These are phyloP conservation scores for Vanessa atalanta DNA, from an alignment of 1,140 invertebrate species.

Conservation along the genomic window DNA sequence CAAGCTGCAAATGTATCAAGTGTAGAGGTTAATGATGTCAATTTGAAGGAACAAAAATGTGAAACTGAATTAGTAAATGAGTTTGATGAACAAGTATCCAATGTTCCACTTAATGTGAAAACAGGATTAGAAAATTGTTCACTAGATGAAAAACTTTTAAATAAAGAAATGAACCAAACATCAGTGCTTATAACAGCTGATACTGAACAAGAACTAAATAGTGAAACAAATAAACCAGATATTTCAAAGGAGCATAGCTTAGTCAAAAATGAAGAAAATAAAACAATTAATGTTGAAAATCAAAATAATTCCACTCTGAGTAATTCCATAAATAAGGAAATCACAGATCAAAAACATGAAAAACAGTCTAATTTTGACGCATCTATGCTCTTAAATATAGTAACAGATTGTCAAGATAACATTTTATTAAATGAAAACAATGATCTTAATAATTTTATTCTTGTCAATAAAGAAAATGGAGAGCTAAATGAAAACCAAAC, in stretches of 20 bases:
- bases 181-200: neutral
- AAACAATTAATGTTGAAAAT: neutral
- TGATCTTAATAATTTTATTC: neutral
- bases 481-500: neutral
- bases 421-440: neutral
- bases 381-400: constrained; percentile 20
- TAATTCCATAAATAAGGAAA: neutral
- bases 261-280: neutral
- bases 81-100: neutral
- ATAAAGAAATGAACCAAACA: neutral
- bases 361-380: neutral
- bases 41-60: neutral
- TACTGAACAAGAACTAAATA: neutral
- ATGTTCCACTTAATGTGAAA: neutral
- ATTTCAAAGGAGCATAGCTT: too few species aligned
- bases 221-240: neutral
- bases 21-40: neutral
- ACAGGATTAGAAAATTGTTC: neutral
- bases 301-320: neutral
- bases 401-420: constrained; percentile 11
- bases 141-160: neutral
- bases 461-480: neutral
- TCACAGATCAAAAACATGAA: neutral
- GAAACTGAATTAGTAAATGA: neutral
- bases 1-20: neutral